Evolutionary conservation across 37 sponge, comb jelly and placozoan species (phyloP), one percentile per base, ranked within the genome.

Genomic region (Chondrilla cf. caribensis): DNA sequence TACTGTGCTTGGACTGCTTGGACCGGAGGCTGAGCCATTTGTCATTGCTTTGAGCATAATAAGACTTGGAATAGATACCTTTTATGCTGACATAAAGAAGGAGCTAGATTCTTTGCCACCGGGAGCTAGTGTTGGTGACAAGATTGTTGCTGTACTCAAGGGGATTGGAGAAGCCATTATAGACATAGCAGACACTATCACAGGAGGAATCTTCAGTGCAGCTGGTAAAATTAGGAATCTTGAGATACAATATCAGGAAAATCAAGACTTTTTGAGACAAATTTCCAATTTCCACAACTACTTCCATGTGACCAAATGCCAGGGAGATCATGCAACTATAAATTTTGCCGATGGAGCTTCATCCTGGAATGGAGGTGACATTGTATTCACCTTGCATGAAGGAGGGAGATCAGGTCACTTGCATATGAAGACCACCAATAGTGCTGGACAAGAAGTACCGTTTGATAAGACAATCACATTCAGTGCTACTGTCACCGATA

Each of bases 341-440:
- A 82, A 67, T 37, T 82, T 82, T 82, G 82, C 82, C 6, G 47
- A 11, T 43, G 82, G 82, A 82, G 4, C 47, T 39, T 47, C 6
- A 24, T 65, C 82, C 17, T 82, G 70, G 82, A 68, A 82, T 65
- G 82, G 82, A 67, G 82, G 82, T 11, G 37, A 67, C 36, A 82
- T 82, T 67, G 64, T 67, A 2, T 82, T 82, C 31, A n/a, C 22
- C 8, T 26, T 82, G 51, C 67, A 67, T 40, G 82, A 82, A 4
- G 39, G 32, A 66, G 70, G 36, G 38, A 28, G n/a, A n/a, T n/a
- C 24, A 14, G 26, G 70, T 29, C 51, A 40, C 8, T 6, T 82
- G 5, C 8, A 25, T 33, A 42, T 41, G 37, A 47, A 26, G 41
- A 67, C 58, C 4, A 55, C 41, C 36, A 57, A 82, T 47, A 44